phyloP scores from a whole-genome alignment of 2,113 vertebrate genomes.

The Vireo altiloquus region DNA sequence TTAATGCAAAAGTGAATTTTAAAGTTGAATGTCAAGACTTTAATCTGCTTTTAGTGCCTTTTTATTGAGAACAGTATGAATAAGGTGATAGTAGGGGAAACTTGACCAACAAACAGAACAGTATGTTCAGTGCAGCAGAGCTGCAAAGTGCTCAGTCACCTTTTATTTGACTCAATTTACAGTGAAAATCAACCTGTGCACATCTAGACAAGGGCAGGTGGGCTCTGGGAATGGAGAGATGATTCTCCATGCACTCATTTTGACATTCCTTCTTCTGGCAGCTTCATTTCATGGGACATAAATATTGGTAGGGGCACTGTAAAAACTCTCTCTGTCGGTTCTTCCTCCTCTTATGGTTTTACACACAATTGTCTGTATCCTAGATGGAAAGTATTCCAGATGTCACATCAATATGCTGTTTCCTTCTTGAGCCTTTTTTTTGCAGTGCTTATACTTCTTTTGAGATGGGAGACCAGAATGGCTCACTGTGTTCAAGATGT shows the following conservation, averaged over 20 bases:
- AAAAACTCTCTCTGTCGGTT: not conserved
- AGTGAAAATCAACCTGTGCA: not conserved
- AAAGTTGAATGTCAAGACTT: not conserved
- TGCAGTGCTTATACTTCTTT: not conserved
- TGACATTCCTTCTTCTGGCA: not conserved
- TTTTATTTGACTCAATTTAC: no score
- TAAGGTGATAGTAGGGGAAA: not conserved
- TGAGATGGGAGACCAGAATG: not conserved
- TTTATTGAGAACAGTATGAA: not conserved
- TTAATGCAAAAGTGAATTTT: not conserved
- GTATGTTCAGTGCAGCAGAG: not conserved
- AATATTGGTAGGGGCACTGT: not conserved
- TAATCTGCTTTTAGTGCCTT: not conserved
- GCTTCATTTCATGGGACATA: not conserved
- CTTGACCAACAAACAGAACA: not conserved
- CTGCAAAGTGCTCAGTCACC: not conserved
- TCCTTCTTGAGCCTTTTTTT: not conserved
- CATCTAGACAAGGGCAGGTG: not conserved
- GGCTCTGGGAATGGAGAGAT: not conserved
- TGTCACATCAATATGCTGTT: not conserved
- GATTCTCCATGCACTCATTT: not conserved
- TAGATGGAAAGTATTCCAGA: not conserved
- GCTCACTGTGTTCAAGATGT: not conserved
- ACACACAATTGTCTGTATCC: not conserved
- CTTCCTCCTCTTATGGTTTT: not conserved